These are phyloP conservation scores for Ashinkailepas kermadecensis DNA, from an alignment of 2,888 invertebrate species.

Conservation along the genomic window DNA sequence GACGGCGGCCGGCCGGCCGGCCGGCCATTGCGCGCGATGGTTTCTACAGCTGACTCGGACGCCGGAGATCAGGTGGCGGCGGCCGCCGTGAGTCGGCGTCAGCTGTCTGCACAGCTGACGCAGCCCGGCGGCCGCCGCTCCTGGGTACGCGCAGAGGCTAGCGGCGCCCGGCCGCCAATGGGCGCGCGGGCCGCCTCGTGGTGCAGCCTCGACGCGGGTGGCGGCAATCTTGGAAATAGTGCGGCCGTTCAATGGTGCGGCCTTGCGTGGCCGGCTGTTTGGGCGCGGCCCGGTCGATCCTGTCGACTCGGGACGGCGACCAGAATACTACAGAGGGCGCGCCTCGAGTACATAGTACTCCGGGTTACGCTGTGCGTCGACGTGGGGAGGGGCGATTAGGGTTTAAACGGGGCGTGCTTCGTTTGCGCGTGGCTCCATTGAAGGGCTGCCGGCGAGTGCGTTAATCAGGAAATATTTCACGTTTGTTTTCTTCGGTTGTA, in stretches of 20 bases:
- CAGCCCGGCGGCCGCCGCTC: not conserved
- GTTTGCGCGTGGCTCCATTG: too few relatives aligned
- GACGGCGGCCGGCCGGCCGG: too few relatives aligned
- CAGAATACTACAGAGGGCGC: not conserved
- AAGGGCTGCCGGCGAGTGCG: too few relatives aligned
- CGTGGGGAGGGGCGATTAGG: not conserved
- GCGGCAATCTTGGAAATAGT: constrained; percentile 16
- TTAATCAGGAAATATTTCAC: too few relatives aligned
- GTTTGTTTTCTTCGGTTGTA: too few relatives aligned
- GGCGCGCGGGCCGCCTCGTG: not conserved
- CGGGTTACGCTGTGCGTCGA: not conserved
- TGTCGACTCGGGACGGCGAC: not conserved
- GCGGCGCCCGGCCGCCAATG: not conserved
- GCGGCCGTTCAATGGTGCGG: not conserved
- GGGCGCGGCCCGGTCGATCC: not conserved
- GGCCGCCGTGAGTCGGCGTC: not conserved
- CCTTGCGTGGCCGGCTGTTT: not conserved
- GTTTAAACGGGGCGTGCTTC: too few relatives aligned
- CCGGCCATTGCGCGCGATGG: too few relatives aligned
- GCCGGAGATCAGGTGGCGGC: constrained; percentile 19
- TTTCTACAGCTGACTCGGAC: too few relatives aligned
- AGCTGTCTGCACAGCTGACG: constrained; percentile 7
- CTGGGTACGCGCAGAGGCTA: not conserved
- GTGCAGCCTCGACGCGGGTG: not conserved
- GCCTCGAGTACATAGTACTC: not conserved